Conservation (phyloP, 2,888 invertebrate species). For the Rhopalosiphum nymphaeae region DNA sequence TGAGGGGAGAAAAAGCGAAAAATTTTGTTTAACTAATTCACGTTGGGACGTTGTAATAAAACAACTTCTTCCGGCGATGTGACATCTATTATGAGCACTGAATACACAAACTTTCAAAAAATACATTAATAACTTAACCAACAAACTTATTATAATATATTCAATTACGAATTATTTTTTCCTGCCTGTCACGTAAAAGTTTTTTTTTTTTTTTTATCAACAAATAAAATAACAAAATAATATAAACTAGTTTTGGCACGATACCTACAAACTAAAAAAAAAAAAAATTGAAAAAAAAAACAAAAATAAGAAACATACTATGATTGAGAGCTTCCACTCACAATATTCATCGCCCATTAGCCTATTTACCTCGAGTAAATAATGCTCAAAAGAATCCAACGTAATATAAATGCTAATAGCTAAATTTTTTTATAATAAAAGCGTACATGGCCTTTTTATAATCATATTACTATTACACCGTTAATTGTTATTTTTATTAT, state of each 20-base stretch:
- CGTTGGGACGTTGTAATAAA: constrained; percentile 56
- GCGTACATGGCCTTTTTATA: not conserved
- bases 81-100: constrained; percentile 60
- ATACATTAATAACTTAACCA: constrained; percentile 61
- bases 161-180: constrained; percentile 62
- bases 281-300: constrained; percentile 28
- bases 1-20: constrained; percentile 35
- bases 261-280: constrained; percentile 56
- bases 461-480: constrained; percentile 9
- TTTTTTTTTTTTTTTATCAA: constrained; percentile 35
- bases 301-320: constrained; percentile 1
- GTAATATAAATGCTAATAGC: constrained; percentile 54
- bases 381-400: constrained; percentile 16
- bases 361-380: constrained; percentile 14
- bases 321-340: constrained; percentile 10
- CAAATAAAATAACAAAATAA: constrained; percentile 56
- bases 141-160: constrained; percentile 64
- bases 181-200: constrained; percentile 54
- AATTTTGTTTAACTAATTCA: constrained; percentile 60
- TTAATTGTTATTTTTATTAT: constrained; percentile 12
- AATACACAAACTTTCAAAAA: constrained; percentile 62
- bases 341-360: not conserved
- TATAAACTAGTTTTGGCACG: constrained; percentile 57
- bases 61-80: constrained; percentile 61
- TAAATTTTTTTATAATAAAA: constrained; percentile 30